Conservation (phyloP, 1,140 invertebrate genomes). For the silkworm (Bombyx mori) region DNA sequence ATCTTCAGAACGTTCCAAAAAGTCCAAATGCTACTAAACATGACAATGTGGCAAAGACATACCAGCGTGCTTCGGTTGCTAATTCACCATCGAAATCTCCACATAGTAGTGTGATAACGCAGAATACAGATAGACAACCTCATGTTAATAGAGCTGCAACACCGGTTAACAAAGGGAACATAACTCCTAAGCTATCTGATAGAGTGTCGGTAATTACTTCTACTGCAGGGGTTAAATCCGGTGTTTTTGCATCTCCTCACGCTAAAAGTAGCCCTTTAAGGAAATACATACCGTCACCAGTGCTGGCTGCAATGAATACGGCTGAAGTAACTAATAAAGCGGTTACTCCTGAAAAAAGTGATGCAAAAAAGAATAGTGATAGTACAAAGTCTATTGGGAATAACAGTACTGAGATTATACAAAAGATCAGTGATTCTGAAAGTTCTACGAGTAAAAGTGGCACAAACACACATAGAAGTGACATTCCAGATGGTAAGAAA, state of each 20-base stretch:
- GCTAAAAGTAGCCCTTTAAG: slow-evolving; percentile 1
- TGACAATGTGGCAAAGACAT: background rate
- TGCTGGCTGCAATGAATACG: background rate
- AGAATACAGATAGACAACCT: background rate
- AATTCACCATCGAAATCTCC: background rate
- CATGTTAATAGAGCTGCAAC: background rate
- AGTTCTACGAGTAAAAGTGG: background rate
- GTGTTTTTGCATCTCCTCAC: slow-evolving; percentile 22
- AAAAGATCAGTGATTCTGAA: background rate
- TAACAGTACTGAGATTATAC: background rate
- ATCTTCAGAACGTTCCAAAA: slow-evolving; percentile 20
- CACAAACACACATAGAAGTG: slow-evolving; percentile 1
- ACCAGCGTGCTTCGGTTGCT: too few species aligned
- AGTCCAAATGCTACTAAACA: slow-evolving; percentile 25
- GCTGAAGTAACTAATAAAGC: background rate
- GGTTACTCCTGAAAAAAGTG: background rate
- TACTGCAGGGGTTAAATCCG: slow-evolving; percentile 8
- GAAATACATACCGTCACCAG: slow-evolving; percentile 1
- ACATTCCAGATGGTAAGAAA: slow-evolving; percentile 29
- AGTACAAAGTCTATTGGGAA: background rate
- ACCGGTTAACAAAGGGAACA: slow-evolving; percentile 4
- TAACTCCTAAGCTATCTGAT: slow-evolving; percentile 16
- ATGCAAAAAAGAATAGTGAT: background rate
- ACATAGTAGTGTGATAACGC: background rate
- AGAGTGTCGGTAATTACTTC: slow-evolving; percentile 22